Evolutionary conservation across 2,797 vertebrate genomes (phyloP).

Genomic region (Ctenopoma multispine): DNA sequence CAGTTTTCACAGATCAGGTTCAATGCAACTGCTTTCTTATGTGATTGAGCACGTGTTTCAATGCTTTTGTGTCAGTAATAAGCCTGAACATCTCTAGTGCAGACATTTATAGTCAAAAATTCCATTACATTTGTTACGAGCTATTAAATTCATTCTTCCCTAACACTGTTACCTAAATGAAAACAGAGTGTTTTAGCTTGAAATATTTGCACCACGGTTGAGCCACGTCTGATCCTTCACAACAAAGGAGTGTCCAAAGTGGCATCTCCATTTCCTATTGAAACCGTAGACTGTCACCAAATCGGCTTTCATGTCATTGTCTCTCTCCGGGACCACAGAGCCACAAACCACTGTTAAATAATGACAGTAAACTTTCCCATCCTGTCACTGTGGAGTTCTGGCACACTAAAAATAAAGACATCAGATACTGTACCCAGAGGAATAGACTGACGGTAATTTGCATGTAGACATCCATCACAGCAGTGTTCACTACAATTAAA

Average conservation of each 20-base stretch:
- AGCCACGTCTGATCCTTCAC: slow-evolving; percentile 51
- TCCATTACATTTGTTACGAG: no score
- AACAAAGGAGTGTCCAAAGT: slow-evolving; percentile 61
- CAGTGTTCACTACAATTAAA: slow-evolving; percentile 18
- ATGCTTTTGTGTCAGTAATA: background rate
- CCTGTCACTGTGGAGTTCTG: slow-evolving; percentile 44
- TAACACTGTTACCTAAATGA: background rate
- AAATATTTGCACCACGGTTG: slow-evolving; percentile 26
- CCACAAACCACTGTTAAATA: slow-evolving; percentile 71
- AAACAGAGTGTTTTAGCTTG: slow-evolving; percentile 33
- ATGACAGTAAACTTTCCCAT: slow-evolving; percentile 71
- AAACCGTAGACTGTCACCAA: slow-evolving; percentile 79
- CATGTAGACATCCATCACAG: slow-evolving; percentile 44
- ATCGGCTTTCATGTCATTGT: slow-evolving; percentile 55
- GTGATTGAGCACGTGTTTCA: background rate
- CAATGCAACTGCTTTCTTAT: background rate
- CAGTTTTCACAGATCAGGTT: slow-evolving; percentile 20
- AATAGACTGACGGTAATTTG: slow-evolving; percentile 38
- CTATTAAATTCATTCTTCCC: background rate
- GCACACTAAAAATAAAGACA: slow-evolving; percentile 40
- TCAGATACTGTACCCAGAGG: slow-evolving; percentile 25
- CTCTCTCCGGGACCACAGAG: slow-evolving; percentile 53
- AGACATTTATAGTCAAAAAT: background rate
- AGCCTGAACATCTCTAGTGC: background rate
- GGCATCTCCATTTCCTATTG: slow-evolving; percentile 76